A percentile compares a stretch with the other conserved stretches of the same genome.
These are phyloP conservation scores for Epinephelus coioides DNA, from an alignment of 2,797 vertebrate species.

Conservation along the genomic window DNA sequence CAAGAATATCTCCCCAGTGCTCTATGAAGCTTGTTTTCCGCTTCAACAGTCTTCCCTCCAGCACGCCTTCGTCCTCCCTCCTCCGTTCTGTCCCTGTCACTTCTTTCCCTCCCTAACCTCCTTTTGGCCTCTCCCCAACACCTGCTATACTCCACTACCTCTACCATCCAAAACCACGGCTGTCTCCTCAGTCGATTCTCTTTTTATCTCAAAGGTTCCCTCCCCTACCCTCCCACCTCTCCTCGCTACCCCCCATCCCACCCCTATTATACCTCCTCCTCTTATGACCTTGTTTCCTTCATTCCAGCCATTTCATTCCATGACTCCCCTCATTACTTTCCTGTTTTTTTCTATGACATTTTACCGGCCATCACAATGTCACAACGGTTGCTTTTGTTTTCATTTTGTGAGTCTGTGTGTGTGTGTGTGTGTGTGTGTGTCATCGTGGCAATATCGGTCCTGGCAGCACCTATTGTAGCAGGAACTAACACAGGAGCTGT, in stretches of 20 bases:
- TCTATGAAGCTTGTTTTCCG: slow-evolving; percentile 29
- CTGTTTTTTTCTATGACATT: too few species aligned
- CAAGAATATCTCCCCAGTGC: slow-evolving; percentile 3
- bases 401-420: too few species aligned
- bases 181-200: slow-evolving; percentile 6
- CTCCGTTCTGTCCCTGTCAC: slow-evolving; percentile 2
- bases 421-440: too few species aligned
- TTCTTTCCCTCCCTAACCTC: slow-evolving; percentile 7
- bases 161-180: slow-evolving; percentile 12
- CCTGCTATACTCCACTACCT: slow-evolving; percentile 27
- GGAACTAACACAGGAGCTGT: too few species aligned
- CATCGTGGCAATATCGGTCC: too few species aligned
- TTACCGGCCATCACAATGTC: too few species aligned
- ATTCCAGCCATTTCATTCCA: neutral
- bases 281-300: neutral
- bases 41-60: slow-evolving; percentile 19
- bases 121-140: slow-evolving; percentile 3
- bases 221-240: slow-evolving; percentile 11
- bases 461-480: too few species aligned
- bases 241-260: neutral
- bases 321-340: too few species aligned
- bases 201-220: slow-evolving; percentile 41
- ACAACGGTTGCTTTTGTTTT: too few species aligned
- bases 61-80: slow-evolving; percentile 7
- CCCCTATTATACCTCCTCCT: neutral